Conservation (phyloP, 2,888 invertebrate genomes). For the Orchesellides sinensis region DNA sequence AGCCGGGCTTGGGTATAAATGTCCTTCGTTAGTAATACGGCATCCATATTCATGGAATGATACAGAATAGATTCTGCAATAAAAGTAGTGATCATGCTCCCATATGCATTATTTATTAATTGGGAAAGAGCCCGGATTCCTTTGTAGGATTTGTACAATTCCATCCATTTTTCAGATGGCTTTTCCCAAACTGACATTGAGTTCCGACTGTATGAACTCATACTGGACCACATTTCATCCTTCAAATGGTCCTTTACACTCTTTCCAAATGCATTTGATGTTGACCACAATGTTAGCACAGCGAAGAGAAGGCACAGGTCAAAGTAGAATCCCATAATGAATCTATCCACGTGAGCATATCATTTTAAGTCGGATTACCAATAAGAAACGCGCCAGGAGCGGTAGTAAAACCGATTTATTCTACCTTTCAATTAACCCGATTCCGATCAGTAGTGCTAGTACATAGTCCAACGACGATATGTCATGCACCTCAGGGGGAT, state of each 20-base stretch:
- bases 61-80: constrained; percentile 52
- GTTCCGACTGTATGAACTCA: background rate
- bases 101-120: constrained; percentile 45
- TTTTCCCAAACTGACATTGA: constrained; percentile 12
- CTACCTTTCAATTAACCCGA: constrained; percentile 40
- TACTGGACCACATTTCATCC: background rate
- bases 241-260: background rate
- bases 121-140: constrained; percentile 36
- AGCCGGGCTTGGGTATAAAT: constrained; percentile 23
- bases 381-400: background rate
- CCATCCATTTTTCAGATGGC: constrained; percentile 29
- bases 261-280: constrained; percentile 17
- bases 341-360: constrained; percentile 3
- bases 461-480: constrained; percentile 26
- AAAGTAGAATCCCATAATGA: constrained; percentile 46
- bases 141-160: constrained; percentile 37
- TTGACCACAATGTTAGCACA: constrained; percentile 35
- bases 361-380: background rate
- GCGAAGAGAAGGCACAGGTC: constrained; percentile 28
- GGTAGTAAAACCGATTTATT: background rate
- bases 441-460: constrained; percentile 5
- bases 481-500: background rate
- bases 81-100: constrained; percentile 40
- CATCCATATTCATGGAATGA: constrained; percentile 51
- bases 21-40: constrained; percentile 38